These are phyloP conservation scores for Didymodactylos carnosus DNA, from an alignment of 2,888 invertebrate genomes.

Conservation along the genomic window DNA sequence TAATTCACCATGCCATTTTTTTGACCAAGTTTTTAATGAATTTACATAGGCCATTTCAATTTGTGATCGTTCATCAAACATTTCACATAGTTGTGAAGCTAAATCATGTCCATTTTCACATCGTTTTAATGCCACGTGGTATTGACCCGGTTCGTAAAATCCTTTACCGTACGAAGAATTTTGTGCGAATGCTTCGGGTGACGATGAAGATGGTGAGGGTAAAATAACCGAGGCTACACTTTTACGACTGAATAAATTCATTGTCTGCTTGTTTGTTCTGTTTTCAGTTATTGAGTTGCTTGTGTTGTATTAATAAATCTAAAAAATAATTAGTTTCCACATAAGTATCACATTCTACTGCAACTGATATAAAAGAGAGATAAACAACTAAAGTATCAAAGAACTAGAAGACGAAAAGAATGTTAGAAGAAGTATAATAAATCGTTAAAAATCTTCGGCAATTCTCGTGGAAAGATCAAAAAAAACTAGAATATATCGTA, in stretches of 20 bases:
- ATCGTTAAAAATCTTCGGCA: no score
- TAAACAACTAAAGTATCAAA: no score
- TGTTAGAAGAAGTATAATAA: no score
- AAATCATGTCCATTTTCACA: slow-evolving; percentile 11
- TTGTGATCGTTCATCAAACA: slow-evolving; percentile 10
- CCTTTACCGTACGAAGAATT: not conserved
- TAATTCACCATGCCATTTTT: not conserved
- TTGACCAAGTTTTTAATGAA: not conserved
- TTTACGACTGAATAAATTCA: not conserved
- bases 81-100: not conserved
- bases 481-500: no score
- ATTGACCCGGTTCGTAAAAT: slow-evolving; percentile 1
- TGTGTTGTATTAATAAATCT: no score
- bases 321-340: no score
- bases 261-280: no score
- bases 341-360: no score
- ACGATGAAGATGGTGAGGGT: not conserved
- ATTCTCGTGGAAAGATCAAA: no score
- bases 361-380: no score
- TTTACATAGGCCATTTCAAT: not conserved
- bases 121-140: slow-evolving; percentile 2
- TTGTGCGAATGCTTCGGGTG: not conserved
- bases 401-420: no score
- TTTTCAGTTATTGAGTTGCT: no score
- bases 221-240: not conserved